Conservation (phyloP, 2,888 invertebrate species). For the Hypena proboscidalis region DNA sequence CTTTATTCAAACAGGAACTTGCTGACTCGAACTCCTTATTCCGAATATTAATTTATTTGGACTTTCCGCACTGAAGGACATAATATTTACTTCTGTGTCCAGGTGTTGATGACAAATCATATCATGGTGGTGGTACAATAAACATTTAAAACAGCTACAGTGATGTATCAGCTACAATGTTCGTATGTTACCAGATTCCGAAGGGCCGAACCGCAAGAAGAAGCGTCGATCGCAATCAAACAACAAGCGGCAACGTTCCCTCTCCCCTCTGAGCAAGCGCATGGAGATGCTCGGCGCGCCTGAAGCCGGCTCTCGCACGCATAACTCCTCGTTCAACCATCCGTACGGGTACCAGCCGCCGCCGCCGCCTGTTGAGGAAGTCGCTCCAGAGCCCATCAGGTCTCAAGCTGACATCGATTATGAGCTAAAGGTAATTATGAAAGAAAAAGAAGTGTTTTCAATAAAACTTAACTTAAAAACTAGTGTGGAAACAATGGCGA, state of each 20-base stretch:
- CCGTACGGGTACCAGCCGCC: conserved; percentile 87
- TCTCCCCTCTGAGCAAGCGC: conserved; percentile 93
- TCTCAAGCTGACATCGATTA: conserved; percentile 86
- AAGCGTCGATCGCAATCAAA: conserved; percentile 85
- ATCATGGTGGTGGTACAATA: too few species aligned
- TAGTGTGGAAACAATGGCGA: too few species aligned
- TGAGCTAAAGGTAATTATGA: conserved; percentile 85
- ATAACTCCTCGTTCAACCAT: conserved; percentile 89
- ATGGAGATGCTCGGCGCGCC: conserved; percentile 90
- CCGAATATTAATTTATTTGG: too few species aligned
- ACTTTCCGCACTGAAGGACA: too few species aligned
- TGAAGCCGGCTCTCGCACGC: conserved; percentile 72
- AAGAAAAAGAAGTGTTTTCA: too few species aligned
- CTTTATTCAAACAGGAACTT: too few species aligned
- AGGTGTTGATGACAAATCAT: too few species aligned
- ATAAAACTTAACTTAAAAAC: too few species aligned
- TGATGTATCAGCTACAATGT: background rate
- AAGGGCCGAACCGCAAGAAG: conserved; percentile 84
- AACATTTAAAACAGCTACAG: background rate
- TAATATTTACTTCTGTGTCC: too few species aligned
- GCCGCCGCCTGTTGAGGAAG: conserved; percentile 76
- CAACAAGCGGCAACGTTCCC: conserved; percentile 88
- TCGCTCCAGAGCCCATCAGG: conserved; percentile 62
- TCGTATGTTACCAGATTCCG: conserved; percentile 68
- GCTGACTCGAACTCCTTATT: too few species aligned